Base-by-base conservation (phyloP, 2,113 vertebrate species). In the Heliornis fulica region DNA sequence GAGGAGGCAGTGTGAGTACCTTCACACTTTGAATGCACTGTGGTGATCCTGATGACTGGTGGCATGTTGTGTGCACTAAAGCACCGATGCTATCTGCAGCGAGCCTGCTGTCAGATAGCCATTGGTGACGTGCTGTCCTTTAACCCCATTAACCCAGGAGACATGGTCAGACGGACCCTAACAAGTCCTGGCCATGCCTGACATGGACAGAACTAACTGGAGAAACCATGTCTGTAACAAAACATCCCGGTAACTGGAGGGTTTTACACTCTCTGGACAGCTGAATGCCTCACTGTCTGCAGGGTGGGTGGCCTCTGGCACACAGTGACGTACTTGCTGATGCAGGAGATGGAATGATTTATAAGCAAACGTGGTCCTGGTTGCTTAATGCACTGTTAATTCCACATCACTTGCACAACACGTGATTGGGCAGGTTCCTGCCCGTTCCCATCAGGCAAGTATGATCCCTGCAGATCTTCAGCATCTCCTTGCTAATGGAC, bases 1-100 rank as follows among this genome's bases (percentile, higher is more conserved):
- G 99, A 96, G 99, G 99, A 97, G 99, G 99, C 96, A 99, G 99
- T 98, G 99, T 99, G 98, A 99, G 99, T 99, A 98, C 97, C 46
- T 87, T 90, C 98, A 97, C 98, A 97, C 97, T 65, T 91, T 76
- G 66, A 96, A 41, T 53, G 97, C 96, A 34, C 97, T 94, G 22
- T 66, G 3, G 90, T 87, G 85, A 41, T 36, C 46, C 86, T 76
- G 53, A 36, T 45, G 41, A 64, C 64, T 31, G 83, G 95, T 64
- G 93, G 96, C 97, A 82, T 97, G 97, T 89, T 93, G 78, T 91
- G 21, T 70, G 28, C 95, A 87, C 95, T 80, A n/a, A 89, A 75
- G 21, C 2, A 9, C 95, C 95, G 82, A 95, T 94, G 97, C 96
- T 93, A 95, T 91, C 94, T 87, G 84, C 94, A 82, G 91, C 31